A percentile compares a stretch with the other conserved stretches of the same genome.
Evolutionary conservation across 1,140 invertebrate species (phyloP).

Genomic region (Hypothenemus hampei): DNA sequence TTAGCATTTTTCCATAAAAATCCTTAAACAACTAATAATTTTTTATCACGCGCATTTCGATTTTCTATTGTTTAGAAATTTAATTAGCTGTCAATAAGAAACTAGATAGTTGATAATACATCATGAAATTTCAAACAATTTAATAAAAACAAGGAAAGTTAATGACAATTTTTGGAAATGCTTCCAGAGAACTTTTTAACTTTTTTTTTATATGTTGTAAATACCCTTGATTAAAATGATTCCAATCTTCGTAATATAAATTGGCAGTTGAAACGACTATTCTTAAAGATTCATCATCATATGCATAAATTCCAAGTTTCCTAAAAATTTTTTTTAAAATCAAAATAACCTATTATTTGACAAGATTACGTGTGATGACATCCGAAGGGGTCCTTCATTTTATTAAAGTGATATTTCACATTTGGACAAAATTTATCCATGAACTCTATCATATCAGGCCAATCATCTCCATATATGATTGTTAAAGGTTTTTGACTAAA

Average conservation of each 20-base stretch:
- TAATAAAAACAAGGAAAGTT: no score
- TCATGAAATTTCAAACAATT: no score
- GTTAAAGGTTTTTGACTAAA: slow-evolving; percentile 64
- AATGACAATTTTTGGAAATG: no score
- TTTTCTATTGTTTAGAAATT: no score
- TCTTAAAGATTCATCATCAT: slow-evolving; percentile 74
- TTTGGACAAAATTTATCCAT: slow-evolving; percentile 48
- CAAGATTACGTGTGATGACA: slow-evolving; percentile 82
- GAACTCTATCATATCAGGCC: slow-evolving; percentile 54
- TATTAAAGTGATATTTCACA: slow-evolving; percentile 62
- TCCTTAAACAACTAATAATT: no score
- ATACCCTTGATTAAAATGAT: slow-evolving; percentile 92
- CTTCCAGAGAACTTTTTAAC: no score
- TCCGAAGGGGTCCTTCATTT: slow-evolving; percentile 74
- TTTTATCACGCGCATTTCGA: no score
- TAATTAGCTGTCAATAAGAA: no score
- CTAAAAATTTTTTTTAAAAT: slow-evolving; percentile 44
- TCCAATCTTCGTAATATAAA: slow-evolving; percentile 86
- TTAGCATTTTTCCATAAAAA: no score
- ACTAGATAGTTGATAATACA: no score
- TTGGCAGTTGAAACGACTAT: slow-evolving; percentile 91
- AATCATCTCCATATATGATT: slow-evolving; percentile 74
- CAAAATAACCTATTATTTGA: background rate
- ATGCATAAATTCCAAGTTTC: slow-evolving; percentile 86
- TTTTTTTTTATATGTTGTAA: no score